These are phyloP conservation scores for Oxygymnocypris stewartii DNA, from an alignment of 2,113 vertebrate genomes.

Conservation along the genomic window DNA sequence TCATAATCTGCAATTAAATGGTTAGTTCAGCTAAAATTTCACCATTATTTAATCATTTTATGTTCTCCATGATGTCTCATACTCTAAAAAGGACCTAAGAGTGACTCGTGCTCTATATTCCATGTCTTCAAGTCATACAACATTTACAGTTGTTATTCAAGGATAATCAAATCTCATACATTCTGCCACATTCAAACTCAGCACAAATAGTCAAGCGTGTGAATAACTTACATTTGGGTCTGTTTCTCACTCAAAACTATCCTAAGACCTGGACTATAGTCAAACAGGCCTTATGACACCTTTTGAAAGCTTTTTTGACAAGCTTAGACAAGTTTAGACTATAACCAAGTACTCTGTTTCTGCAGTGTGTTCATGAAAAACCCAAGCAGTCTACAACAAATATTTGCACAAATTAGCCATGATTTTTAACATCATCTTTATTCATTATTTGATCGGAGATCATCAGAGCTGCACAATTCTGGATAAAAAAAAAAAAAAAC, in stretches of 20 bases:
- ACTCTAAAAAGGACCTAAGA: neutral
- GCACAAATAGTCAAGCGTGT: neutral
- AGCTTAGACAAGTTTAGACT: too few species aligned
- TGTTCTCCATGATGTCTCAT: neutral
- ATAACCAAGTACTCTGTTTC: neutral
- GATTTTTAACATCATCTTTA: neutral
- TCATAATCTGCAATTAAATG: conserved; percentile 5
- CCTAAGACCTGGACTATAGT: neutral
- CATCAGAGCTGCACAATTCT: neutral
- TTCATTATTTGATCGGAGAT: too few species aligned
- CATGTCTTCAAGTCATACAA: neutral
- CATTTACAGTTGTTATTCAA: neutral
- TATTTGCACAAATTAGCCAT: neutral
- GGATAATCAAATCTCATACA: neutral
- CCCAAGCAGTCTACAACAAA: neutral
- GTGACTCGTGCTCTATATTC: neutral
- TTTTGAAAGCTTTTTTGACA: neutral
- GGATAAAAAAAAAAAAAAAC: too few species aligned
- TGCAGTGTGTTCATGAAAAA: neutral
- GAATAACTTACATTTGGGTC: neutral
- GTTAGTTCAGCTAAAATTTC: neutral
- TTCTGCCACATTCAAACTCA: neutral
- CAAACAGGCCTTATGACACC: neutral
- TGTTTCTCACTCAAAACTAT: neutral
- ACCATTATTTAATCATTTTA: neutral